A percentile compares a stretch with the other conserved stretches of the same genome.
Evolutionary conservation across 2,113 vertebrate species (phyloP).

Genomic region (Silurus asotus): DNA sequence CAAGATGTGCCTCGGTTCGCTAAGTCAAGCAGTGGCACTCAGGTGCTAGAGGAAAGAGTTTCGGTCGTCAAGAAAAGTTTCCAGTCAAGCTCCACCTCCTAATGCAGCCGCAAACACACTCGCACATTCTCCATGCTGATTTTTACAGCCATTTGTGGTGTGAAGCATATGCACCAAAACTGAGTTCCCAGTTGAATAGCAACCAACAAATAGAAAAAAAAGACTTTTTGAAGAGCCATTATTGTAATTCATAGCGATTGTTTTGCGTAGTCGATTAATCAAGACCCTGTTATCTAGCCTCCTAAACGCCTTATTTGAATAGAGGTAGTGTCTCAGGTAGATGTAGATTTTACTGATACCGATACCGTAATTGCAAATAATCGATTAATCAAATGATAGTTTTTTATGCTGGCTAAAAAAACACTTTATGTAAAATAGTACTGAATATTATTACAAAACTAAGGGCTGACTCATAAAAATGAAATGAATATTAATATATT

Average conservation of each 20-base stretch:
- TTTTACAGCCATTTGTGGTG: background rate
- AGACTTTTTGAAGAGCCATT: background rate
- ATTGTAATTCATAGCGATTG: background rate
- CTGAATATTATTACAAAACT: too few relatives aligned
- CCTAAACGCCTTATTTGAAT: background rate
- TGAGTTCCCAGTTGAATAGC: background rate
- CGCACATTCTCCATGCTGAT: background rate
- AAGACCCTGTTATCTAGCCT: background rate
- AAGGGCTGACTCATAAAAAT: too few relatives aligned
- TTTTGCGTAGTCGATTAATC: background rate
- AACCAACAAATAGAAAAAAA: background rate
- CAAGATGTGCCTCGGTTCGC: background rate
- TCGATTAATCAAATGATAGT: too few relatives aligned
- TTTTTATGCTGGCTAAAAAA: too few relatives aligned
- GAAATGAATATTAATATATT: too few relatives aligned
- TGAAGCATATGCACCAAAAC: background rate
- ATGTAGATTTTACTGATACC: too few relatives aligned
- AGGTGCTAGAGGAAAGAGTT: slow-evolving; percentile 66
- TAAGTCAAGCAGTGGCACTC: slow-evolving; percentile 44
- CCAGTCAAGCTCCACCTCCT: slow-evolving; percentile 54
- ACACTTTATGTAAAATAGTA: too few relatives aligned
- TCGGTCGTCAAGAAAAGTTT: slow-evolving; percentile 65
- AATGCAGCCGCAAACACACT: slow-evolving; percentile 5
- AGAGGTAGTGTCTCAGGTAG: background rate
- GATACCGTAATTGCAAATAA: too few relatives aligned